Evolutionary conservation across 2,113 vertebrate species (phyloP).

Genomic region (Nanorana parkeri): DNA sequence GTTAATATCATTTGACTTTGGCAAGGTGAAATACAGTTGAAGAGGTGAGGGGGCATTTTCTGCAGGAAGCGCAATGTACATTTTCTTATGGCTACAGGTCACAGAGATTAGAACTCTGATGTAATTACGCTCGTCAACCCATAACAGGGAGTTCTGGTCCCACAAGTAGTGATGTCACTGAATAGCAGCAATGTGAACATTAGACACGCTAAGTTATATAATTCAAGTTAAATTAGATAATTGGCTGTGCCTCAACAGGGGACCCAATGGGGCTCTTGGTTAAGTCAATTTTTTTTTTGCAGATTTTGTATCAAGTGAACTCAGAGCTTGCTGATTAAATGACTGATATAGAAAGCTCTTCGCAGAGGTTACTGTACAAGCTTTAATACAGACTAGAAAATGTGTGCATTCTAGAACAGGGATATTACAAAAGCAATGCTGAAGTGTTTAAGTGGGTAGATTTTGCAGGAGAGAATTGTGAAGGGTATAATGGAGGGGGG

Average conservation of each 20-base stretch:
- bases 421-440: too few species aligned
- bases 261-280: constrained; percentile 1
- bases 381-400: too few species aligned
- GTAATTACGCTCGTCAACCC: constrained; percentile 2
- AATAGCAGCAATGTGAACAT: neutral
- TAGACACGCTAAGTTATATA: constrained; percentile 5
- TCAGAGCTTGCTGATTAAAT: too few species aligned
- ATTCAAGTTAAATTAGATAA: constrained; percentile 12
- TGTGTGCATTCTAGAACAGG: too few species aligned
- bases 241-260: neutral
- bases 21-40: constrained; percentile 13
- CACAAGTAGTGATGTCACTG: constrained; percentile 34
- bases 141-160: constrained; percentile 33
- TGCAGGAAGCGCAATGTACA: neutral
- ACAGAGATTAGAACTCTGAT: constrained; percentile 16
- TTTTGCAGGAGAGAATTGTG: too few species aligned
- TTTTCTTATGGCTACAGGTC: constrained; percentile 21
- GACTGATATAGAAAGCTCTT: too few species aligned
- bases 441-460: too few species aligned
- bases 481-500: too few species aligned
- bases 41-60: neutral
- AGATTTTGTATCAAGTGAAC: neutral
- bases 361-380: too few species aligned
- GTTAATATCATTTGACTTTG: neutral
- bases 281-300: constrained; percentile 1